phyloP scores from a whole-genome alignment of 2,113 vertebrate species.

The Lophotis ruficrista region DNA sequence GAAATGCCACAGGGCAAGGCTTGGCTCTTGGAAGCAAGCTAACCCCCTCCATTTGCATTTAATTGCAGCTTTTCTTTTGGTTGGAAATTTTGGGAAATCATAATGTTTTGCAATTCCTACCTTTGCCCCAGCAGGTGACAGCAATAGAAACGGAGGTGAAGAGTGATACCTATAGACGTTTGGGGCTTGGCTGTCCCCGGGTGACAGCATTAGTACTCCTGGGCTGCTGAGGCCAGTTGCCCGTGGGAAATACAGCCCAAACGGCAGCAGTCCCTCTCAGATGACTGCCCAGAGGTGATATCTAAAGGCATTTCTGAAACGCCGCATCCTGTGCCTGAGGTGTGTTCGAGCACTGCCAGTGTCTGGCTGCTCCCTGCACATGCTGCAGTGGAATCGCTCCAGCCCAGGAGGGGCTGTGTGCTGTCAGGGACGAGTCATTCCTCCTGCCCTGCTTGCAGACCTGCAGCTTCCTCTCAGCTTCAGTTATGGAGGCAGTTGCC shows the following conservation, averaged over 20 bases:
- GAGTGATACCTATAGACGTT: neutral
- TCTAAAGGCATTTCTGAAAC: neutral
- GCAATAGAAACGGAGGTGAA: neutral
- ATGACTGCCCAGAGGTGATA: neutral
- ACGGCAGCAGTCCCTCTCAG: neutral
- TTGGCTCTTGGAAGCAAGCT: neutral
- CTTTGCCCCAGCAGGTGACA: neutral
- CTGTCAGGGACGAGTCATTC: neutral
- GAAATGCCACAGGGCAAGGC: neutral
- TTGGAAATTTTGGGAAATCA: neutral
- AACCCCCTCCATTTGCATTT: neutral
- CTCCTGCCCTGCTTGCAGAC: neutral
- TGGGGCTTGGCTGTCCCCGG: neutral
- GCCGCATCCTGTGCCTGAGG: neutral
- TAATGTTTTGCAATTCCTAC: neutral
- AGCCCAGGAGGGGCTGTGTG: neutral
- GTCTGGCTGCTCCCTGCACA: neutral
- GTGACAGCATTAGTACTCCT: neutral
- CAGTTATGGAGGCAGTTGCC: neutral
- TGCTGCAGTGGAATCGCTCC: neutral
- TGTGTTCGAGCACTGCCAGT: accelerated
- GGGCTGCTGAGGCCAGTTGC: neutral
- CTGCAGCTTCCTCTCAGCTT: neutral
- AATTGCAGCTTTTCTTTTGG: neutral
- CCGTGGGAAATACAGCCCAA: neutral